Percentiles rank a stretch among this genome's conserved stretches.
Conservation (phyloP, 2,888 invertebrate genomes). For the Allacma fusca region DNA sequence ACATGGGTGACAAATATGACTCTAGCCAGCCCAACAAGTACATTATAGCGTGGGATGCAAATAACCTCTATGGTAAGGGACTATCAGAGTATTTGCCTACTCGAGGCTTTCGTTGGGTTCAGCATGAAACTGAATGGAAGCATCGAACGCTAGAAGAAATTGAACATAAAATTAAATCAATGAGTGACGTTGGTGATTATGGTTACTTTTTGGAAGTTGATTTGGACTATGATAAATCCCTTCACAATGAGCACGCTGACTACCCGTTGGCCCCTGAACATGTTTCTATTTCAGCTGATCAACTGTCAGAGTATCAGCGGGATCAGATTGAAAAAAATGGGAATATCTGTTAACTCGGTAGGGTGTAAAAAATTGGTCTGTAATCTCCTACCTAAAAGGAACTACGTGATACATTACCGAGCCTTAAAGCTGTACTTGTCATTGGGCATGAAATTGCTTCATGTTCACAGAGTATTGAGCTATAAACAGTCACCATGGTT, state of each 20-base stretch:
- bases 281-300: neutral
- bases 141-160: neutral
- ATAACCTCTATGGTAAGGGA: conserved; percentile 63
- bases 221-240: conserved; percentile 38
- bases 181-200: conserved; percentile 4
- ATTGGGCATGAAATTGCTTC: conserved; percentile 54
- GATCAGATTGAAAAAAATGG: neutral
- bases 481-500: conserved; percentile 62
- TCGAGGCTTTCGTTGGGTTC: conserved; percentile 62
- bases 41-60: conserved; percentile 63
- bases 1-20: conserved; percentile 59
- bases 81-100: conserved; percentile 62
- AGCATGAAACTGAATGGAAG: neutral
- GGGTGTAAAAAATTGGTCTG: conserved; percentile 54
- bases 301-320: neutral
- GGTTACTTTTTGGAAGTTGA: conserved; percentile 51
- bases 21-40: conserved; percentile 50
- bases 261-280: conserved; percentile 45
- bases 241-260: conserved; percentile 39
- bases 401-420: conserved; percentile 60
- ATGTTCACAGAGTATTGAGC: conserved; percentile 59
- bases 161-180: neutral
- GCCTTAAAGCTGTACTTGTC: conserved; percentile 56
- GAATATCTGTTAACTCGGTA: neutral
- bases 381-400: conserved; percentile 55